phyloP scores from a whole-genome alignment of 2,797 vertebrate species.

The Galaxias olidus region DNA sequence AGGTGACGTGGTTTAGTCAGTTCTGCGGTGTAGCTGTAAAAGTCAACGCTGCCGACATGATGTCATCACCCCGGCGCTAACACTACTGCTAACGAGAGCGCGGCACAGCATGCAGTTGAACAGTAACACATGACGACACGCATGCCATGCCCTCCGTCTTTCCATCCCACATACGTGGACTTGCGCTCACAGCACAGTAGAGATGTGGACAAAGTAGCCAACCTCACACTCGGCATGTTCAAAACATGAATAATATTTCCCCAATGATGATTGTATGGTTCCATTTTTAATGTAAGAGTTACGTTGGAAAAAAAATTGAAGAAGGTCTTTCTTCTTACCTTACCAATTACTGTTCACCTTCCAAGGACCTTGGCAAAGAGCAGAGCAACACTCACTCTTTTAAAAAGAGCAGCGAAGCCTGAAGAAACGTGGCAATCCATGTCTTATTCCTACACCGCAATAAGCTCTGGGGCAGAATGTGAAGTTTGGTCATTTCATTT shows the following conservation, averaged over 20 bases:
- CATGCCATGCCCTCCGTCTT: not conserved
- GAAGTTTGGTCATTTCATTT: not conserved
- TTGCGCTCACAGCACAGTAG: not conserved
- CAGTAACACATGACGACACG: conserved; percentile 7
- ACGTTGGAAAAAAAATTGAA: conserved; percentile 64
- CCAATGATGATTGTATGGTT: conserved; percentile 22
- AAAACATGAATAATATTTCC: conserved; percentile 36
- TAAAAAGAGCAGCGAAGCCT: conserved; percentile 62
- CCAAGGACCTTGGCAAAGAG: conserved; percentile 65
- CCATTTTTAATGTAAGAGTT: conserved; percentile 48
- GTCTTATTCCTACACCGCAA: not conserved
- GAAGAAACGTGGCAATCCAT: conserved; percentile 52
- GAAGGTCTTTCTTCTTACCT: conserved; percentile 69
- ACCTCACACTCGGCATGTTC: conserved; percentile 36
- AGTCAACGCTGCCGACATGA: conserved; percentile 52
- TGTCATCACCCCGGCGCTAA: conserved; percentile 57
- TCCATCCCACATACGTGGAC: not conserved
- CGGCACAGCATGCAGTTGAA: conserved; percentile 33
- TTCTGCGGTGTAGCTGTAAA: conserved; percentile 54
- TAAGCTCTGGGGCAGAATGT: too few species aligned
- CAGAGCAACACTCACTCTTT: conserved; percentile 64
- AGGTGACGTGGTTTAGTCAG: conserved; percentile 32
- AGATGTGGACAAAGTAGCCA: not conserved
- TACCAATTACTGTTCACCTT: conserved; percentile 74
- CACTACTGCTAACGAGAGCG: conserved; percentile 44